Base-by-base conservation (phyloP, 2,113 vertebrate genomes). In the Pyrgilauda ruficollis region DNA sequence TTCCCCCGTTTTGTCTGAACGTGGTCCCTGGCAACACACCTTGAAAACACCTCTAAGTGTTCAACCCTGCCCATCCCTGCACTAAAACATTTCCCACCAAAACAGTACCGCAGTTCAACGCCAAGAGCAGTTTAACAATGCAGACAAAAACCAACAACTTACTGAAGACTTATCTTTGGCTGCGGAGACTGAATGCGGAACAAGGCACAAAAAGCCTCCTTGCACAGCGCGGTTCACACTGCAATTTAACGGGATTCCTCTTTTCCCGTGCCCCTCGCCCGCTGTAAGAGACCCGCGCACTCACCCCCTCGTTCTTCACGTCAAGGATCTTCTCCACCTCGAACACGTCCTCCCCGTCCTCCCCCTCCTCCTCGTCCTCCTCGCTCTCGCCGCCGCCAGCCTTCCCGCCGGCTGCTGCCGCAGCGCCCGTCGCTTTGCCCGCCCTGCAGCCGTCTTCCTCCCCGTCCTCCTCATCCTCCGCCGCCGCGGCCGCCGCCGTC, bases 251-350 rank as follows among this genome's bases (percentile, higher is more conserved):
- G 50, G n/a, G 9, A 20, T 19, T 2, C 2, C 21, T 17, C 1
- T 2, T n/a, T 15, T 1, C 5, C 15, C 30, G 4, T 0, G 35
- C 15, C 5, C 43, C 26, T 19, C 11, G 66, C 41, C 23, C 23
- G 10, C 13, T 0, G 6, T 0, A 2, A 8, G 20, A 4, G 39
- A 24, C 24, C 41, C 31, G 33, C 31, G 28, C 63, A 76, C 98
- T 97, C 97, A 99, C 99, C 98, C 98, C 98, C 53, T 99, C 98
- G 27, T 95, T 98, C 77, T 98, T 98, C 98, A 99, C 97, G 97
- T 99, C 99, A 80, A 99, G 98, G 96, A 99, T 99, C 95, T 97
- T 97, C 97, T 99, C 99, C 98, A 99, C 99, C 94, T 99, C 99
- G 95, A 99, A 99, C 15, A 99, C 98, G 58, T 99, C 98, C 62